Evolutionary conservation across 1,140 invertebrate species (phyloP), one percentile per base, ranked within the genome.

Genomic region (Aphelenchoides fujianensis): DNA sequence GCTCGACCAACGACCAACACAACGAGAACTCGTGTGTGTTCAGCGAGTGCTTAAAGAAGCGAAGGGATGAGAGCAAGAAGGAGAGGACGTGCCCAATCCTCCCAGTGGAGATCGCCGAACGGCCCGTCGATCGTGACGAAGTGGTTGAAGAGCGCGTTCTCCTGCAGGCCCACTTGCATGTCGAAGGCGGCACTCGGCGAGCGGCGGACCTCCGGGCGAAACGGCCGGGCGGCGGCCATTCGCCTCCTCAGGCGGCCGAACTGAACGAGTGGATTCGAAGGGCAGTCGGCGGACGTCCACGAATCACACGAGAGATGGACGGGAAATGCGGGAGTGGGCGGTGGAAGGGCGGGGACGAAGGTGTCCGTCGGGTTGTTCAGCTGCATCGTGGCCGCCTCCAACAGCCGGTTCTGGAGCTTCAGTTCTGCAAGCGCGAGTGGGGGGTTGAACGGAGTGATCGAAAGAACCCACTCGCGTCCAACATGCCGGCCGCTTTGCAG

Each of bases 381-480:
- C n/a, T n/a, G n/a, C n/a, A n/a, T n/a, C n/a, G n/a, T n/a, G n/a
- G n/a, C n/a, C n/a, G n/a, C n/a, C n/a, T n/a, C n/a, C n/a, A n/a
- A n/a, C n/a, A n/a, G n/a, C n/a, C n/a, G 9, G 9, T 19, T 9
- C 37, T 59, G 55, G 7, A 7, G 37, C 37, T 31, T 7, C 9
- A 59, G 7, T 59, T 59, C 23, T 9, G 19, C 7, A 9, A 59
- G n/a, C n/a, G 7, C 23, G 23, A 7, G 23, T n/a, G n/a, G n/a
- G n/a, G n/a, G n/a, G n/a, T 7, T 59, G 23, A 59, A 9, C 37
- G 7, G 37, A 27, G 9, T 59, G 23, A n/a, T 30, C 28, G 37
- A 61, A 2, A 48, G 23, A 2, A 61, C 57, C 36, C 36, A 61
- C 57, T 61, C 36, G 57, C 57, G n/a, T 61, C 57, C 57, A 61